Percentiles rank a stretch among this genome's conserved stretches.
Conservation (phyloP, 2,797 vertebrate genomes). For the Myotis daubentonii region DNA sequence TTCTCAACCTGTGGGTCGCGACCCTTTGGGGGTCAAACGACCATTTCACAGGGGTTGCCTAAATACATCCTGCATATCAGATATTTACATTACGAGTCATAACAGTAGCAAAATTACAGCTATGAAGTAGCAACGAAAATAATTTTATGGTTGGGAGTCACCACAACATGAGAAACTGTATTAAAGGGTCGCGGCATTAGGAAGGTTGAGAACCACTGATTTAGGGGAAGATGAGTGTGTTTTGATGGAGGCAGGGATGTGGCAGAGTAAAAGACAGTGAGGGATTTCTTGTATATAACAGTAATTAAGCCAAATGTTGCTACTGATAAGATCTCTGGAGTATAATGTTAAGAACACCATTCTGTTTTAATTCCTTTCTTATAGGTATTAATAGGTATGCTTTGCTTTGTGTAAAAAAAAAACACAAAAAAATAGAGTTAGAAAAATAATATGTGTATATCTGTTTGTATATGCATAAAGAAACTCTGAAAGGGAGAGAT, state of each 20-base stretch:
- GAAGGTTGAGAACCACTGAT: no score
- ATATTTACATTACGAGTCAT: no score
- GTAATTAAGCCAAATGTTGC: conserved; percentile 27
- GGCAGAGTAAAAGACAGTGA: background rate
- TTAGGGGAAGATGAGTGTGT: background rate
- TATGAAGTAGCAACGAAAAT: no score
- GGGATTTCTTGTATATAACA: conserved; percentile 6
- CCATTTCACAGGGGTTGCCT: no score
- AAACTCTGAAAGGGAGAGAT: background rate
- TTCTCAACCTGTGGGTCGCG: no score
- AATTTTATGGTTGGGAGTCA: no score
- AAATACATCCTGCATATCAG: no score
- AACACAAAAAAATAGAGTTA: background rate
- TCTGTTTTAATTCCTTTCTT: background rate
- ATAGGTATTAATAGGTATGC: background rate
- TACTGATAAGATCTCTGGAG: background rate
- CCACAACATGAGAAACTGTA: no score
- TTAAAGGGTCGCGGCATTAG: no score
- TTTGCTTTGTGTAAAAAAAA: conserved; percentile 7
- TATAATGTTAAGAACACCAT: background rate
- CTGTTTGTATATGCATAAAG: conserved; percentile 32
- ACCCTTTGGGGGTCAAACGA: no score
- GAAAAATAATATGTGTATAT: conserved; percentile 1
- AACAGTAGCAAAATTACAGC: no score
- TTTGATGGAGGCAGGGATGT: background rate